Base-by-base conservation (phyloP, 2,113 vertebrate genomes). In the Lagopus leucura region DNA sequence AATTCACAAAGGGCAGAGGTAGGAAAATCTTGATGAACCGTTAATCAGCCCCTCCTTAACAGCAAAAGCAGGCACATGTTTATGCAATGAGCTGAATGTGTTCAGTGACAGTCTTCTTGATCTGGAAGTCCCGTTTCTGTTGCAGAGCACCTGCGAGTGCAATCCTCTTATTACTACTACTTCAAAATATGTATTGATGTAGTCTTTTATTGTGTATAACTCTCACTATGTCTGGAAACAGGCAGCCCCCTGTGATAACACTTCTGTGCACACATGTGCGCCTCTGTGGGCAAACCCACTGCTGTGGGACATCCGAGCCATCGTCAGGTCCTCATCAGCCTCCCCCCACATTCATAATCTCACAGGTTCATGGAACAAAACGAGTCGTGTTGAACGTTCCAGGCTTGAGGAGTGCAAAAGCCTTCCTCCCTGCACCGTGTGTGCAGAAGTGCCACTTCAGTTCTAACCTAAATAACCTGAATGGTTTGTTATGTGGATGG, bases 231-330 rank as follows among this genome's bases (percentile, higher is more conserved):
- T 17, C 71, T 84, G 70, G 73, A 48, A 81, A 32, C 19, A 13
- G 57, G 3, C 4, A 47, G 58, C n/a, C 27, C 42, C 11, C 24
- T 30, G 21, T 30, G n/a, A 3, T 25, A 40, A 10, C n/a, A 12
- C 17, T 4, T 32, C 38, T 60, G 24, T 32, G 3, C 4, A 4
- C 19, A 17, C 4, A 0, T 3, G 0, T 11, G 21, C 19, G 5
- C 0, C 2, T 3, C 4, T 7, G 15, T 2, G 28, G 79, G 64
- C 0, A 5, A 28, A 9, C 0, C 0, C 42, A 30, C 10, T 4
- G 73, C 54, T 54, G 3, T 0, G 16, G 19, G 12, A 11, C 18
- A 24, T 36, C 40, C 14, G 1, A 3, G 34, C 38, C 42, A 1
- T 34, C 20, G 16, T 1, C 9, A 8, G 45, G 58, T 45, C 16